Evolutionary conservation across 2,888 invertebrate species (phyloP), one percentile per base, ranked within the genome.

Genomic region (Tryphoninae sp.): DNA sequence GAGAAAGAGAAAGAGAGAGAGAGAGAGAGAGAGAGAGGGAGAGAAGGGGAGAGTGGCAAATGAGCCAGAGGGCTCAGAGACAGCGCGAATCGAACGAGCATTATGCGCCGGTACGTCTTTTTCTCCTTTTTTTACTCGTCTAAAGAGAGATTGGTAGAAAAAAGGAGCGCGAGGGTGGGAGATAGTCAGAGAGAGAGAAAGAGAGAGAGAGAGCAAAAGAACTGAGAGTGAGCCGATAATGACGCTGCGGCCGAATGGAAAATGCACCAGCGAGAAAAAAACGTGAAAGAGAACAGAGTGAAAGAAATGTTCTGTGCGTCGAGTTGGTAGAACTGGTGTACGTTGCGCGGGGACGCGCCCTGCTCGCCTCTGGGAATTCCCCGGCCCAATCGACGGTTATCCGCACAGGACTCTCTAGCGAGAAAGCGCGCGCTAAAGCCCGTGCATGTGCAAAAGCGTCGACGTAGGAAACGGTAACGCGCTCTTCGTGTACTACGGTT

Each of bases 371-470:
- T 83, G 84, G 85, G 85, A 83, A 84, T 84, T 84, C 82, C 72
- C 80, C 85, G 80, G 81, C 81, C 84, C 84, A 85, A 85, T 84
- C 84, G 85, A 82, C 85, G 84, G 81, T 84, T 85, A 83, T 83
- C 80, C 83, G 78, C 82, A 80, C 82, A 81, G 76, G 78, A 81
- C 80, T 72, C 53, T 23, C 53, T 16, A 77, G 51, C 72, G 72
- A 55, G 55, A 55, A 55, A 19, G 55, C 9, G 22, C 68, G 81
- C 78, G 83, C 81, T 76, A 85, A 85, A 83, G 81, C 84, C 82
- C 83, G 78, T 81, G 80, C 67, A 85, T 85, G 84, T 85, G 83
- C 82, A 80, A 72, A 51, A 78, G 79, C 81, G 68, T 75, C 83
- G 76, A 79, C 78, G 82, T 84, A 82, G 79, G 79, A 75, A 81